These are phyloP conservation scores for Mustelus asterias DNA, from an alignment of 2,113 vertebrate genomes.

Conservation along the genomic window DNA sequence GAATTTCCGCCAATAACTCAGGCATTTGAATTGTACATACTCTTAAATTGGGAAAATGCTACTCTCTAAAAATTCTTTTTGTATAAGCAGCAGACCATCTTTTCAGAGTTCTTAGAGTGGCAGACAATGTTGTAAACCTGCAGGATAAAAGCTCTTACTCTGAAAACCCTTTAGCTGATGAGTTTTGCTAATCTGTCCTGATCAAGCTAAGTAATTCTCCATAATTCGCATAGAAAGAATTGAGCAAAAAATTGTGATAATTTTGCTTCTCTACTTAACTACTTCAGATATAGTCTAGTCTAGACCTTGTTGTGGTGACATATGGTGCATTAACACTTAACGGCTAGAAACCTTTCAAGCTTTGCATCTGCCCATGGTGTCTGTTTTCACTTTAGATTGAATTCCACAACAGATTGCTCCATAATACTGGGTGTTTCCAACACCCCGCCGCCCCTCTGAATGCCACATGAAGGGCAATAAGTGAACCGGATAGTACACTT, in stretches of 20 bases:
- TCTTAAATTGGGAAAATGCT: neutral
- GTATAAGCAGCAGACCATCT: neutral
- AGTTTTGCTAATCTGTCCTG: neutral
- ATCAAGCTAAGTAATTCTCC: neutral
- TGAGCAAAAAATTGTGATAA: neutral
- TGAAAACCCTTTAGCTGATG: neutral
- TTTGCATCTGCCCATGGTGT: slow-evolving; percentile 26
- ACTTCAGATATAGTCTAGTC: neutral
- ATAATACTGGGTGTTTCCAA: neutral
- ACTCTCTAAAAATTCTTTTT: neutral
- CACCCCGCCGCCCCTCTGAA: neutral
- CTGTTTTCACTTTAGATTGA: slow-evolving; percentile 17
- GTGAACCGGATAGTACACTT: neutral
- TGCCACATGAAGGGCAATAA: neutral
- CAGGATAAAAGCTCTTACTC: too few relatives aligned
- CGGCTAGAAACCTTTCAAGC: neutral
- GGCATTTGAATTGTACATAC: neutral
- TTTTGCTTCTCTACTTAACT: neutral
- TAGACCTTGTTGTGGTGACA: neutral
- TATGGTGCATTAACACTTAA: neutral
- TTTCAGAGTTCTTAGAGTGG: neutral
- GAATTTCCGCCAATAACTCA: too few relatives aligned
- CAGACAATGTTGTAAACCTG: too few relatives aligned
- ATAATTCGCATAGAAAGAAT: neutral
- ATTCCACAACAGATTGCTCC: slow-evolving; percentile 16